Evolutionary conservation across 2,888 invertebrate species (phyloP).

Genomic region (Aporophyla nigra): DNA sequence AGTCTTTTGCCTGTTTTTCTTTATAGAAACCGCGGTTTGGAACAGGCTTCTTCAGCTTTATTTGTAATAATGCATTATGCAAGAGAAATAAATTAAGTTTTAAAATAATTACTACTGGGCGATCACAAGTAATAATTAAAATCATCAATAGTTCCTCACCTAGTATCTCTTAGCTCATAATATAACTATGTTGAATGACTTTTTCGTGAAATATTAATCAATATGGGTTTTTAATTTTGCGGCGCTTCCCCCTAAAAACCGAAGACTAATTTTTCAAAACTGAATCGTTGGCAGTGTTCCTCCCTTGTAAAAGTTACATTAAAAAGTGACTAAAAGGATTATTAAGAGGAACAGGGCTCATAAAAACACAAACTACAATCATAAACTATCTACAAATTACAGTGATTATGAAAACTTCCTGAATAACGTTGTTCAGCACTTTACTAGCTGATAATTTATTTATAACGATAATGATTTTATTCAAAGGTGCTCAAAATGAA

Average conservation of each 20-base stretch:
- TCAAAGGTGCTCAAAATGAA: conserved; percentile 22
- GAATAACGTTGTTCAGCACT: background rate
- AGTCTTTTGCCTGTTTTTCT: background rate
- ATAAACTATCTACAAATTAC: background rate
- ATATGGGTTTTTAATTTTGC: no score
- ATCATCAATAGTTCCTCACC: no score
- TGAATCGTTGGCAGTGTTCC: background rate
- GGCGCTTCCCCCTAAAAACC: no score
- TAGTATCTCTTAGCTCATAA: no score
- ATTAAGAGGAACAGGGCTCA: background rate
- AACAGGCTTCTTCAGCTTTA: background rate
- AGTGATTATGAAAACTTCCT: background rate
- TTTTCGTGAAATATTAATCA: no score
- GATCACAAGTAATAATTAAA: no score
- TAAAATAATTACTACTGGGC: no score
- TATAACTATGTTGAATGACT: no score
- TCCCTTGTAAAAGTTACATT: background rate
- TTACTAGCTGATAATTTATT: conserved; percentile 6
- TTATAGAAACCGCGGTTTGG: background rate
- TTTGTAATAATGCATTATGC: no score
- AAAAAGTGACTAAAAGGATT: background rate
- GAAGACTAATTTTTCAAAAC: no score
- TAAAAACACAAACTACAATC: background rate
- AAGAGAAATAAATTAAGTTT: no score
- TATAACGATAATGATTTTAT: conserved; percentile 15